A percentile compares a stretch with the other conserved stretches of the same genome.
Evolutionary conservation across 1,140 invertebrate genomes (phyloP).

Genomic region (Colletes gigas): DNA sequence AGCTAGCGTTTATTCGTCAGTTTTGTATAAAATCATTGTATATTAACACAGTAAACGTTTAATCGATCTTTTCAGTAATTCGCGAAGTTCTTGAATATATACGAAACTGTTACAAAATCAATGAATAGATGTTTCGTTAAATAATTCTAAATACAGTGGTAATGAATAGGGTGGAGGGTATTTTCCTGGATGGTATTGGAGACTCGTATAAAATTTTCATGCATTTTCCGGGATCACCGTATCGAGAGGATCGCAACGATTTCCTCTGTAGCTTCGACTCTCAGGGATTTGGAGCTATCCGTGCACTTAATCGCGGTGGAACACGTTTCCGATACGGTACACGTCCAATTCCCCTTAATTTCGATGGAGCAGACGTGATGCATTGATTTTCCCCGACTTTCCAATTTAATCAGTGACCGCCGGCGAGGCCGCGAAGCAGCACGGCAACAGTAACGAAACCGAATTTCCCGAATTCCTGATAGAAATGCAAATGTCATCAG

Average conservation of each 20-base stretch:
- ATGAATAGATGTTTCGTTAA: too few species aligned
- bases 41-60: too few species aligned
- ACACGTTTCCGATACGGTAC: constrained; percentile 36
- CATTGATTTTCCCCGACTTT: constrained; percentile 44
- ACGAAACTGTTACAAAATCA: too few species aligned
- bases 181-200: neutral
- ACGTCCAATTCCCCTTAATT: constrained; percentile 33
- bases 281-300: neutral
- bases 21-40: too few species aligned
- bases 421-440: neutral
- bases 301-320: constrained; percentile 27
- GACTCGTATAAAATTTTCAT: neutral
- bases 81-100: too few species aligned
- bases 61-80: too few species aligned
- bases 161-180: too few species aligned
- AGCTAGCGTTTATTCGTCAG: too few species aligned
- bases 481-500: constrained; percentile 44
- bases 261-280: neutral
- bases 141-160: too few species aligned
- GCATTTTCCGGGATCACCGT: neutral
- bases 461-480: constrained; percentile 31
- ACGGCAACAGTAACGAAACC: constrained; percentile 25
- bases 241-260: neutral
- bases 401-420: constrained; percentile 46
- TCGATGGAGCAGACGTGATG: constrained; percentile 14